Conservation (phyloP, 2,113 vertebrate genomes). For the Plecotus auritus region DNA sequence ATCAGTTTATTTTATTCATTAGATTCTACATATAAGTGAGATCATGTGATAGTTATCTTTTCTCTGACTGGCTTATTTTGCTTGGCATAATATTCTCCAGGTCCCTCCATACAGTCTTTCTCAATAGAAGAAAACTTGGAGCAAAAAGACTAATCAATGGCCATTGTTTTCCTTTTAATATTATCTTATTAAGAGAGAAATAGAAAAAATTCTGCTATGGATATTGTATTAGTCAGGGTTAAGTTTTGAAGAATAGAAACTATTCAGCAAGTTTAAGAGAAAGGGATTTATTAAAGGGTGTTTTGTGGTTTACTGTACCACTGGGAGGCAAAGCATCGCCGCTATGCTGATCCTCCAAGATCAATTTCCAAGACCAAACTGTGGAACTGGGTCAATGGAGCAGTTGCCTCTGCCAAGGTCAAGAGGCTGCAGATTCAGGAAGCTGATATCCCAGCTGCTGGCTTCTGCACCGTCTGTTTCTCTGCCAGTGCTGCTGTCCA, state of each 20-base stretch:
- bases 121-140: constrained; percentile 8
- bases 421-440: neutral
- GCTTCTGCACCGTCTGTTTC: neutral
- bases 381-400: too few relatives aligned
- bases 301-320: neutral
- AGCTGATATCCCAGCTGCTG: neutral
- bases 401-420: neutral
- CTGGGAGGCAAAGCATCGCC: neutral
- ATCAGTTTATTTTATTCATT: too few relatives aligned
- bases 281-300: neutral
- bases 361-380: neutral
- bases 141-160: neutral
- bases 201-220: neutral
- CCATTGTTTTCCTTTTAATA: neutral
- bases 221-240: neutral
- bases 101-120: neutral
- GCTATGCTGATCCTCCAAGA: neutral
- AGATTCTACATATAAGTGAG: too few relatives aligned
- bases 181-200: neutral
- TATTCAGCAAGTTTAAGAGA: neutral
- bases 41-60: too few relatives aligned
- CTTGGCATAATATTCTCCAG: too few relatives aligned
- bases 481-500: neutral
- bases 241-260: neutral
- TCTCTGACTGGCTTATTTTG: too few relatives aligned